phyloP scores from a whole-genome alignment of 2,888 invertebrate genomes.

The Ophion ellenae region DNA sequence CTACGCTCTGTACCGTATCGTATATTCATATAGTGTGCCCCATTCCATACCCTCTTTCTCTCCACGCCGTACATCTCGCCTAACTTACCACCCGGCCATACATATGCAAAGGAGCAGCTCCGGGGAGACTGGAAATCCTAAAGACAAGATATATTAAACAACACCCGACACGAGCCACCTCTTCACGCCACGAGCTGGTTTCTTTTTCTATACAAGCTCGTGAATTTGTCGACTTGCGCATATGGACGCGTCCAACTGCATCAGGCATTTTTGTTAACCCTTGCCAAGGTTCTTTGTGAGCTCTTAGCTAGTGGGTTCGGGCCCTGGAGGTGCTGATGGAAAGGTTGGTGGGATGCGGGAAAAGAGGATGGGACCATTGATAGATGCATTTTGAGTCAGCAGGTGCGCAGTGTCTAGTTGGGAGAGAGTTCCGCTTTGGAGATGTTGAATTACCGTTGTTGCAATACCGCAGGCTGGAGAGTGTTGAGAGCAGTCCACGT shows the following conservation, averaged over 20 bases:
- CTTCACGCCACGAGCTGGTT: background rate
- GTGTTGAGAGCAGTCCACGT: too few species aligned
- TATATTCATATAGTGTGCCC: conserved; percentile 1
- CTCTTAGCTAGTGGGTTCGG: background rate
- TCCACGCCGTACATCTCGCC: conserved; percentile 21
- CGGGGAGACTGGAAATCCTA: conserved; percentile 40
- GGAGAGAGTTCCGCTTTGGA: too few species aligned
- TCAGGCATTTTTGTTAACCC: background rate
- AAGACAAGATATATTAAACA: conserved; percentile 47
- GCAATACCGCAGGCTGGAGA: too few species aligned
- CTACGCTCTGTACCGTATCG: conserved; percentile 14
- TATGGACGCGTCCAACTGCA: background rate
- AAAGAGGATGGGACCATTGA: too few species aligned
- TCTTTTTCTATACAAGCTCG: conserved; percentile 14
- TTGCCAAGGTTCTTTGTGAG: background rate
- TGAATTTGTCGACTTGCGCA: conserved; percentile 34
- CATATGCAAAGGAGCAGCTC: conserved; percentile 57
- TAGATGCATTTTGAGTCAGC: too few species aligned
- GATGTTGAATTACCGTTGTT: too few species aligned
- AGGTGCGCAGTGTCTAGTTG: too few species aligned
- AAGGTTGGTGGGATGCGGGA: too few species aligned
- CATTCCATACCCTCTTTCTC: background rate
- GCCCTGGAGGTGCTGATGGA: too few species aligned
- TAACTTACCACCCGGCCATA: conserved; percentile 48
- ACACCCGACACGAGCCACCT: background rate